A percentile compares a stretch with the other conserved stretches of the same genome.
Evolutionary conservation across 2,797 vertebrate genomes (phyloP).

Genomic region (Xerus rutilus): DNA sequence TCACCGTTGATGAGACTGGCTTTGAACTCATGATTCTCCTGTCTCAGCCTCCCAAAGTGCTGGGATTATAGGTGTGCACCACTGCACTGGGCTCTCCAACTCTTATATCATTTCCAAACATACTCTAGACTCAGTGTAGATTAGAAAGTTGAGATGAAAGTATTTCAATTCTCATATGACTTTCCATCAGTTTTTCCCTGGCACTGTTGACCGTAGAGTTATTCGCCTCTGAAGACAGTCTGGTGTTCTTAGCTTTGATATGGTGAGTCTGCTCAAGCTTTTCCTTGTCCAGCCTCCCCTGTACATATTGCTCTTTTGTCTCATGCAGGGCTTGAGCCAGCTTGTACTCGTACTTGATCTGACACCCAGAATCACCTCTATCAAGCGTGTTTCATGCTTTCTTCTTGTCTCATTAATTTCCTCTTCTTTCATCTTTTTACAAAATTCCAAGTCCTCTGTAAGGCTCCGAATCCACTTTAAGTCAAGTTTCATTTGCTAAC

Average conservation of each 20-base stretch:
- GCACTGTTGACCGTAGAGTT: slow-evolving; percentile 89
- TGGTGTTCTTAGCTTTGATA: slow-evolving; percentile 93
- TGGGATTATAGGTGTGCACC: too few species aligned
- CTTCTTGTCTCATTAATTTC: slow-evolving; percentile 91
- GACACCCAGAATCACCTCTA: slow-evolving; percentile 92
- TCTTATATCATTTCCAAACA: slow-evolving; percentile 93
- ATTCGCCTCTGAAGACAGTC: slow-evolving; percentile 92
- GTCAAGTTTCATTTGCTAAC: slow-evolving; percentile 92
- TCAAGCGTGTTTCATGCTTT: slow-evolving; percentile 90
- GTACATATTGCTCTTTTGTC: slow-evolving; percentile 93
- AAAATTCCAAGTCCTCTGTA: slow-evolving; percentile 93
- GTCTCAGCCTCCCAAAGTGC: too few species aligned
- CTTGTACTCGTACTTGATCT: slow-evolving; percentile 93
- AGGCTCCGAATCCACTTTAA: slow-evolving; percentile 94
- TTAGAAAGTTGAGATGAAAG: slow-evolving; percentile 90
- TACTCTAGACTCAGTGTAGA: slow-evolving; percentile 92
- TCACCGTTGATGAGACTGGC: too few species aligned
- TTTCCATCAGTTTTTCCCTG: slow-evolving; percentile 94
- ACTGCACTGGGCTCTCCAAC: slow-evolving; percentile 75
- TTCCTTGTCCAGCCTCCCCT: slow-evolving; percentile 93
- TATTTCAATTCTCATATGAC: slow-evolving; percentile 90
- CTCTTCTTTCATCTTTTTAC: slow-evolving; percentile 94
- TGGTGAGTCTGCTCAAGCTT: slow-evolving; percentile 93
- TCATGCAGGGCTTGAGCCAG: slow-evolving; percentile 92
- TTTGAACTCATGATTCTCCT: too few species aligned